phyloP scores from a whole-genome alignment of 2,888 invertebrate genomes.

The Eristalis pertinax region DNA sequence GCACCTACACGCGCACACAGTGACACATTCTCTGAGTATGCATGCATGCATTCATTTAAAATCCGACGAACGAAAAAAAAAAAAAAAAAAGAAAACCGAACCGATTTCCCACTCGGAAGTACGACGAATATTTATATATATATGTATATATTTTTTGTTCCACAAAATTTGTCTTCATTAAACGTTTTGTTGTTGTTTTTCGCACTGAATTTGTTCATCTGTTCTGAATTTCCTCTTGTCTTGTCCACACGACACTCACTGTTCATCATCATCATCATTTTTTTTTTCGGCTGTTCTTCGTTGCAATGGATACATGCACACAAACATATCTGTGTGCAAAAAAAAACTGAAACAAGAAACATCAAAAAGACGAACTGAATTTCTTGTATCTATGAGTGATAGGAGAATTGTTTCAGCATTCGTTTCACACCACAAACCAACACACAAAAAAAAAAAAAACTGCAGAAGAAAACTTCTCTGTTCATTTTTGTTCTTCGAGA shows the following conservation, averaged over 20 bases:
- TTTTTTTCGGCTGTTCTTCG: neutral
- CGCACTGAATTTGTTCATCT: slow-evolving; percentile 31
- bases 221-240: neutral
- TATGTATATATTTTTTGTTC: neutral
- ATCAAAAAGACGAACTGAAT: neutral
- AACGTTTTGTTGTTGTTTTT: neutral
- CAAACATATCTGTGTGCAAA: neutral
- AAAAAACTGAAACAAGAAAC: neutral
- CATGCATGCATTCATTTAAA: slow-evolving; percentile 34
- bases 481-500: neutral
- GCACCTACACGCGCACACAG: slow-evolving; percentile 52
- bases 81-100: neutral
- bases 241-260: neutral
- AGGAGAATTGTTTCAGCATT: slow-evolving; percentile 7
- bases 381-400: slow-evolving; percentile 3
- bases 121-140: neutral
- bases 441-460: neutral
- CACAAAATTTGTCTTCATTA: neutral
- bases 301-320: neutral
- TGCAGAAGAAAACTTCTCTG: neutral
- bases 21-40: slow-evolving; percentile 1
- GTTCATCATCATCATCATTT: neutral
- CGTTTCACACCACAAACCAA: neutral
- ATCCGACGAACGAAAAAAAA: too few species aligned
- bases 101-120: neutral